Evolutionary conservation across 2,888 invertebrate genomes (phyloP).

Genomic region (Fragum whitleyi): DNA sequence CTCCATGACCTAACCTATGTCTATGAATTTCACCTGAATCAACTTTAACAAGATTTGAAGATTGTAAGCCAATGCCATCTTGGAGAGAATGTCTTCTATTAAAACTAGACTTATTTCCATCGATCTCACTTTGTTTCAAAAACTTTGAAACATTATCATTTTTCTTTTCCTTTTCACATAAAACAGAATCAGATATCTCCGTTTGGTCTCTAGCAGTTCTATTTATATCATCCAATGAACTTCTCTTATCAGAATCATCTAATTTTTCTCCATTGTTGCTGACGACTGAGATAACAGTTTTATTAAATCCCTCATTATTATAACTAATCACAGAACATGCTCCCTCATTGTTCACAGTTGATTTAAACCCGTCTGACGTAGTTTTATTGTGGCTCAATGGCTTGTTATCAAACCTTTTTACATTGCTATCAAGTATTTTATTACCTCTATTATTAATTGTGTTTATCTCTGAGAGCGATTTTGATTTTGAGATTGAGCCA

Average conservation of each 20-base stretch:
- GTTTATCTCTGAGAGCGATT: conserved; percentile 18
- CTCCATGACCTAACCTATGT: neutral
- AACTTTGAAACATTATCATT: neutral
- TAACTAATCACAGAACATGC: neutral
- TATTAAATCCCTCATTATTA: neutral
- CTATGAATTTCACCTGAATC: conserved; percentile 3
- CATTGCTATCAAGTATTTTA: conserved; percentile 19
- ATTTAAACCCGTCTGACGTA: neutral
- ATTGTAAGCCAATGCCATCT: conserved; percentile 1
- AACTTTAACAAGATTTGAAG: neutral
- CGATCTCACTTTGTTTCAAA: neutral
- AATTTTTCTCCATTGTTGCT: neutral
- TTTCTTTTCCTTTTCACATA: neutral
- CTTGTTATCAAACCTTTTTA: conserved; percentile 16
- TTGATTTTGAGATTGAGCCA: conserved; percentile 24
- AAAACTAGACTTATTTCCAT: neutral
- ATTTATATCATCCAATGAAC: neutral
- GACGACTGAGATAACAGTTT: neutral
- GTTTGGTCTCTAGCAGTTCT: neutral
- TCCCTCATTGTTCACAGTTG: neutral
- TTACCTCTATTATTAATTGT: conserved; percentile 13
- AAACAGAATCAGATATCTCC: neutral
- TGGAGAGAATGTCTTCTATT: conserved; percentile 8
- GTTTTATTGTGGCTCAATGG: conserved; percentile 1
- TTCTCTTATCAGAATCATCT: neutral